These are phyloP conservation scores for Gambusia affinis DNA, from an alignment of 2,113 vertebrate species.

Conservation along the genomic window DNA sequence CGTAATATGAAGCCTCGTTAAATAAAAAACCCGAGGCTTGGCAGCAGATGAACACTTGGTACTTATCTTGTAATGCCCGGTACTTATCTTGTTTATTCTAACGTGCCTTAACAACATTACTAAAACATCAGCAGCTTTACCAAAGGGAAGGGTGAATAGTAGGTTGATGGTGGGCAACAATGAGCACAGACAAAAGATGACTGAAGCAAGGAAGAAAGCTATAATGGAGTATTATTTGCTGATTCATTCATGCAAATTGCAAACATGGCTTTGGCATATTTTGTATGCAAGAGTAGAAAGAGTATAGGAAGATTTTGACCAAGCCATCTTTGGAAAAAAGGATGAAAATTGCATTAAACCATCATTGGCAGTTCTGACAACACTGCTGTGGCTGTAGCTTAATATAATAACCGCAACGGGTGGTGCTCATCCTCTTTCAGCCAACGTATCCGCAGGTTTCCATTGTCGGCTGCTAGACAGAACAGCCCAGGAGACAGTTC, in stretches of 20 bases:
- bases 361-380: constrained; percentile 18
- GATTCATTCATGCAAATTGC: neutral
- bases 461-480: constrained; percentile 3
- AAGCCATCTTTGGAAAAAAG: neutral
- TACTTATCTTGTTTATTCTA: constrained; percentile 52
- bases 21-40: constrained; percentile 20
- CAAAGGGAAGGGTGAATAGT: constrained; percentile 36
- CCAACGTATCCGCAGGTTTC: constrained; percentile 29
- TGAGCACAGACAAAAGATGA: constrained; percentile 5
- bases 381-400: constrained; percentile 25
- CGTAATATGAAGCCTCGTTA: constrained; percentile 24
- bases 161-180: constrained; percentile 11
- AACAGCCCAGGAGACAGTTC: constrained; percentile 10
- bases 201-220: neutral
- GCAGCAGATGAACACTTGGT: constrained; percentile 37
- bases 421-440: constrained; percentile 4
- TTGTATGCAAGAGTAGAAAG: neutral
- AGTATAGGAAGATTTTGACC: neutral
- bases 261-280: too few species aligned
- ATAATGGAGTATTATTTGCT: neutral
- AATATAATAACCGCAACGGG: constrained; percentile 5
- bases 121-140: constrained; percentile 42
- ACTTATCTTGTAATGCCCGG: constrained; percentile 8
- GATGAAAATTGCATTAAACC: neutral
- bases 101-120: constrained; percentile 27